Base-by-base conservation (phyloP, 2,113 vertebrate genomes). In the Colossoma macropomum region DNA sequence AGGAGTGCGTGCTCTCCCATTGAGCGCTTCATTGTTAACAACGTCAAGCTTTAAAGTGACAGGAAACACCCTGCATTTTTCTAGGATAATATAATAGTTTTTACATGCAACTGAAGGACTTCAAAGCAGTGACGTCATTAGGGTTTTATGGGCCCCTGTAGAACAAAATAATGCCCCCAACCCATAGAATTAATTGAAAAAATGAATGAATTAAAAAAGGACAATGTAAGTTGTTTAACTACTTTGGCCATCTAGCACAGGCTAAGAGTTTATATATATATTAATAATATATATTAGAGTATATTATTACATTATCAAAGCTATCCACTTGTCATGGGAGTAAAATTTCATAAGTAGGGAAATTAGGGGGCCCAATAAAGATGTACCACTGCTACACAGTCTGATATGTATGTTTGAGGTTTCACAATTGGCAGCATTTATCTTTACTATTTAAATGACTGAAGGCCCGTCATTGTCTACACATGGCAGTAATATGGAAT, bases 11-110 rank as follows among this genome's bases (percentile, higher is more conserved):
- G 74, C 60, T 78, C 72, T 75, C 78, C 82, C 65, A 41, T 34
- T 13, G 79, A 74, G 81, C n/a, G 23, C 27, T 81, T 77, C 80
- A 86, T 86, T 86, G 70, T 88, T 88, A 62, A 70, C 30, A 25
- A 81, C 66, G 80, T 83, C 75, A 79, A 60, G 81, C 69, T 66
- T 78, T 34, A 70, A 71, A 1, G 30, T 77, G 23, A 80, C 63
- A 84, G 84, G 84, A 88, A 81, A 25, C 30, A 52, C 9, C 1
- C 16, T 12, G 68, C 50, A 27, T 75, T 34, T 59, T 82, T 38
- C 62, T 74, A 30, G 21, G 75, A 65, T 56, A 30, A 70, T 77
- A 19, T 66, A 60, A 52, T 45, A 70, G 41, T 45, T 79, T 69
- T 72, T 21, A 72, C 41, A 76, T 68, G 23, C 17, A 63, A 25